Base-by-base conservation (phyloP, 2,888 invertebrate genomes). In the Rhagonycha fulva region DNA sequence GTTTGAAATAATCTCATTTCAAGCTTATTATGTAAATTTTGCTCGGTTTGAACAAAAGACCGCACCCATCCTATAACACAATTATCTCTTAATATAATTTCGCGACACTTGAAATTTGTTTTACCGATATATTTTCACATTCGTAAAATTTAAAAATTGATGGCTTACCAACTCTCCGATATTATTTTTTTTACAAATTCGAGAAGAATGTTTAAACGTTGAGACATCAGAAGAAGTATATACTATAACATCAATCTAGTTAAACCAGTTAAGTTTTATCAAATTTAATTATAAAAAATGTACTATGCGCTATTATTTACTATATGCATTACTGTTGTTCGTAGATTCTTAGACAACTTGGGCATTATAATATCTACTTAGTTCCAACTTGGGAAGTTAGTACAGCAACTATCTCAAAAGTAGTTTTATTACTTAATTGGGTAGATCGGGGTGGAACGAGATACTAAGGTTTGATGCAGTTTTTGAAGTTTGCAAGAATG, bases 31-130 rank as follows among this genome's bases (percentile, higher is more conserved):
- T 82, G 82, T 76, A 80, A 77, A 80, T 78, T 77, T 69, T 78
- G 74, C 75, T 76, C 71, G 73, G 78, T 71, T 74, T 76, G 76
- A 76, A 75, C 75, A 79, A 81, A 80, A 78, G 80, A 82, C 81
- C 81, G 75, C 84, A 77, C 81, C 81, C 81, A 77, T 77, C 78
- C 83, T 80, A 82, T 84, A 83, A 83, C 81, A 81, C 82, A 83
- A 84, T 84, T 85, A 84, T 83, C 81, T 77, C 79, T 77, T 78
- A 81, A 84, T 84, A 84, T 84, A 84, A 85, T 85, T 84, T 81
- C 73, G 67, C 60, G 71, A 74, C 74, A 76, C 74, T 73, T 71
- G 62, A 67, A 74, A 76, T 71, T 74, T 73, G 70, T 73, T 74
- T 71, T 74, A 66, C 63, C 70, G 30, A 66, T 24, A 66, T 26